These are phyloP conservation scores for Hypsopygia costalis DNA, from an alignment of 2,888 invertebrate genomes.

Conservation along the genomic window DNA sequence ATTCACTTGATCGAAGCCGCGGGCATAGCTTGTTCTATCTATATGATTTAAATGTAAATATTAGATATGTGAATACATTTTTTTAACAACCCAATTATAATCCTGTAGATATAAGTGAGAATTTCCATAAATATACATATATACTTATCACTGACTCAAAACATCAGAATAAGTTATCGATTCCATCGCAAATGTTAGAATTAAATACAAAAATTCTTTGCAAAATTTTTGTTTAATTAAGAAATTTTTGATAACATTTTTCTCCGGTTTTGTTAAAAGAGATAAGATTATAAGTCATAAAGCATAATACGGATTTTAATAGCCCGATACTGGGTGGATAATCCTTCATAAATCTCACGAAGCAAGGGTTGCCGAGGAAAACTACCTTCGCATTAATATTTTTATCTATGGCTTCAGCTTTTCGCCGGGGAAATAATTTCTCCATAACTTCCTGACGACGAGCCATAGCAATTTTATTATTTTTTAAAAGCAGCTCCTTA, in stretches of 20 bases:
- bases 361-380: constrained; percentile 40
- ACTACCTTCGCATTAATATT: constrained; percentile 48
- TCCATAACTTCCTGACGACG: constrained; percentile 30
- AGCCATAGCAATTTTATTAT: constrained; percentile 29
- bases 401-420: constrained; percentile 43
- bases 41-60: no score
- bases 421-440: constrained; percentile 37
- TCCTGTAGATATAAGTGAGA: no score
- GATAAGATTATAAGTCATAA: constrained; percentile 32
- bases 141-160: no score
- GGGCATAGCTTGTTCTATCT: no score
- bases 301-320: constrained; percentile 40
- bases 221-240: constrained; percentile 13
- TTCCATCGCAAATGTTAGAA: no score
- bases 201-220: constrained; percentile 1
- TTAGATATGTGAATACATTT: no score
- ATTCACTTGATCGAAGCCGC: no score
- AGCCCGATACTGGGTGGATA: constrained; percentile 37
- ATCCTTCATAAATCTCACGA: constrained; percentile 42
- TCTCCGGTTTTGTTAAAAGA: constrained; percentile 9
- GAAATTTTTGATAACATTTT: constrained; percentile 10
- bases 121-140: no score
- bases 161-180: no score
- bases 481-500: constrained; percentile 23
- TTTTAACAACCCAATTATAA: no score